phyloP scores from a whole-genome alignment of 2,113 vertebrate genomes.

The Sardina pilchardus region DNA sequence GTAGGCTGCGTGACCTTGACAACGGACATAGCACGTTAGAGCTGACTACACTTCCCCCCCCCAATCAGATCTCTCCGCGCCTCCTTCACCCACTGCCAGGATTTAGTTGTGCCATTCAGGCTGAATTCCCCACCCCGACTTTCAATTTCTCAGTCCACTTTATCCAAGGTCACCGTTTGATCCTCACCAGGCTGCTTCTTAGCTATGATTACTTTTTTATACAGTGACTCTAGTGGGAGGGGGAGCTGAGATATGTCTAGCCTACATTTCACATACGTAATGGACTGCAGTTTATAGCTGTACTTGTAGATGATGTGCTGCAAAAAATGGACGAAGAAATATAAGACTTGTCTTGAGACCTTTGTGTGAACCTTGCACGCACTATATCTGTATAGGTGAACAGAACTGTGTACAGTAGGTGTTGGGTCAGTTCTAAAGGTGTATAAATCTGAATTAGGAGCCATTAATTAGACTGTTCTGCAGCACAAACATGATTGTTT shows the following conservation, averaged over 20 bases:
- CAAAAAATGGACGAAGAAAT: background rate
- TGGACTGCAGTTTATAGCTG: background rate
- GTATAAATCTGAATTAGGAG: background rate
- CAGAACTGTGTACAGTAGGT: background rate
- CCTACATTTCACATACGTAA: background rate
- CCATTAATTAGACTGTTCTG: background rate
- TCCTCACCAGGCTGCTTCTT: conserved; percentile 14
- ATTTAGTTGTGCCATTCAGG: background rate
- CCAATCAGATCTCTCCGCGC: background rate
- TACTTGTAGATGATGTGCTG: background rate
- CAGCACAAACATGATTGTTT: background rate
- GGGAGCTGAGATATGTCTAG: background rate
- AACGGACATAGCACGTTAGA: background rate
- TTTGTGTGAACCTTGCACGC: background rate
- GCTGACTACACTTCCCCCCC: background rate
- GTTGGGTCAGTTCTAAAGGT: background rate
- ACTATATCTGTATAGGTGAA: background rate
- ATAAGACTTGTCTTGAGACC: background rate
- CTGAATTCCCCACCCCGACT: background rate
- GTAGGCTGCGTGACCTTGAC: conserved; percentile 11
- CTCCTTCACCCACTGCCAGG: background rate
- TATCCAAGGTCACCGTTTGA: conserved; percentile 19
- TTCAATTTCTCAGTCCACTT: conserved; percentile 19
- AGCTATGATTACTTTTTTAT: conserved; percentile 6
- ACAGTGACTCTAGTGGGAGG: background rate